These are phyloP conservation scores for Halichoeres trimaculatus DNA, from an alignment of 2,113 vertebrate genomes.

Conservation along the genomic window DNA sequence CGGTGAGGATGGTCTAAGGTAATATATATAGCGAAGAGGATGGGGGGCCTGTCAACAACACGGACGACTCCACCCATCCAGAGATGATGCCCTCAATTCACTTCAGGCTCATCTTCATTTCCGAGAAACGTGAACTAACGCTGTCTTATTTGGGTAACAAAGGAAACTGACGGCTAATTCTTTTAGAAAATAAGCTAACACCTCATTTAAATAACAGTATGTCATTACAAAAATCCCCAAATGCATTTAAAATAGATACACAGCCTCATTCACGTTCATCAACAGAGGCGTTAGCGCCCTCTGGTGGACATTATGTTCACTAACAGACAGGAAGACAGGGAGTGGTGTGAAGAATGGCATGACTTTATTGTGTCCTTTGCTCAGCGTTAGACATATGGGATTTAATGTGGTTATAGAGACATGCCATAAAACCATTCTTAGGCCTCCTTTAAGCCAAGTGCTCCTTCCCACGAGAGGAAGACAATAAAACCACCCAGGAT, in stretches of 20 bases:
- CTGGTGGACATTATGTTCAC: conserved; percentile 1
- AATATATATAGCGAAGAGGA: conserved; percentile 65
- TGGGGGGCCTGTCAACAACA: conserved; percentile 1
- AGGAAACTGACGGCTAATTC: not conserved
- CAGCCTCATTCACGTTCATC: not conserved
- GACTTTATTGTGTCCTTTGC: conserved; percentile 82
- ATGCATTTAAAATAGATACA: not conserved
- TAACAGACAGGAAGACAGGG: conserved; percentile 14
- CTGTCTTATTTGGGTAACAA: not conserved
- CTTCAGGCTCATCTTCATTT: conserved; percentile 16
- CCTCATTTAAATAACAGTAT: not conserved
- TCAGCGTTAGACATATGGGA: conserved; percentile 79
- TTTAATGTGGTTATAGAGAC: conserved; percentile 74
- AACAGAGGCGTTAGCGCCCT: not conserved
- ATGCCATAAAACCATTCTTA: conserved; percentile 70
- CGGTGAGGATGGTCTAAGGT: conserved; percentile 3
- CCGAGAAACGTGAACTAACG: no score
- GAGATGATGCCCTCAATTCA: conserved; percentile 20
- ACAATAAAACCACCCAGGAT: conserved; percentile 52
- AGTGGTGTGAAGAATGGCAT: conserved; percentile 71
- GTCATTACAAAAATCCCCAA: not conserved
- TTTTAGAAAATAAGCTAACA: not conserved
- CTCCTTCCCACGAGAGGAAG: conserved; percentile 68
- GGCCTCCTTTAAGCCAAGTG: conserved; percentile 59
- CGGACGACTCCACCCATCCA: conserved; percentile 68